Conservation (phyloP, 2,113 vertebrate species). For the Anser brachyrhynchus region DNA sequence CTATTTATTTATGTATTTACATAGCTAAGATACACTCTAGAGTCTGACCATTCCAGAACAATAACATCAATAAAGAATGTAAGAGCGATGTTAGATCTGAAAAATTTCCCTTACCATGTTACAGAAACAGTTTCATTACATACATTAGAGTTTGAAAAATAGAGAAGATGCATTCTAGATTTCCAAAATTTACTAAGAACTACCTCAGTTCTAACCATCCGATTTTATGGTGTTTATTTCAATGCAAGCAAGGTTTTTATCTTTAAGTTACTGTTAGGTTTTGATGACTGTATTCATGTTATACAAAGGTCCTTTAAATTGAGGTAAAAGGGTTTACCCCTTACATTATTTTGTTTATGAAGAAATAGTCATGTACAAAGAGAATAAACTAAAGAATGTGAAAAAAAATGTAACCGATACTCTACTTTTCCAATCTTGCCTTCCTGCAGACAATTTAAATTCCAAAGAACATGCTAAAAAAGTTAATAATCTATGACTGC, state of each 20-base stretch:
- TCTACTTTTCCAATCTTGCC: neutral
- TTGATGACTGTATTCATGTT: neutral
- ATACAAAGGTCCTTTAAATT: neutral
- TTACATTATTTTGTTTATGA: neutral
- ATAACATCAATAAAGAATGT: neutral
- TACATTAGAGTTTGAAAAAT: neutral
- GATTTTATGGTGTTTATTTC: neutral
- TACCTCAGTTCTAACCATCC: neutral
- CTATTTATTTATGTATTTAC: neutral
- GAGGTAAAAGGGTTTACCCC: neutral
- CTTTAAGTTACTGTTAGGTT: neutral
- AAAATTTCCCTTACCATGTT: neutral
- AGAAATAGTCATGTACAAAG: neutral
- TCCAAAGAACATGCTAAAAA: neutral
- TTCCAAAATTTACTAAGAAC: neutral
- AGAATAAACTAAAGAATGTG: neutral
- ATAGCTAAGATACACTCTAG: neutral
- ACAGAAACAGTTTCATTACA: neutral
- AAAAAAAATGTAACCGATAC: neutral
- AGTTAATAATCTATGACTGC: neutral
- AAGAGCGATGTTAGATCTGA: neutral
- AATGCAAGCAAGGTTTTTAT: neutral
- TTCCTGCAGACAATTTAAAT: neutral
- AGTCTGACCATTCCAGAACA: neutral
- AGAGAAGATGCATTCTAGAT: neutral